Base-by-base conservation (phyloP, 2,888 invertebrate genomes). In the Nebria salina region DNA sequence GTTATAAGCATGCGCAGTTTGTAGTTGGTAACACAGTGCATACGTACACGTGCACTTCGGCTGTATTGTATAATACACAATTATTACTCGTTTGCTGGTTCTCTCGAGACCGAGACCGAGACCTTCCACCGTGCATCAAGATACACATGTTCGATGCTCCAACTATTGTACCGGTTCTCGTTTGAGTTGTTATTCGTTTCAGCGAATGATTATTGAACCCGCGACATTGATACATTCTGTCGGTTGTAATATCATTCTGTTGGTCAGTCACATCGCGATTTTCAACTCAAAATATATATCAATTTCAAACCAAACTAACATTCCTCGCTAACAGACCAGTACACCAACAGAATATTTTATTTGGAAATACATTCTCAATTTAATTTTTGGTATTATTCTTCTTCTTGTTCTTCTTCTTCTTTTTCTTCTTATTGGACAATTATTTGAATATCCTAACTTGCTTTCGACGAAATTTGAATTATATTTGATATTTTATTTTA, bases 121-220 rank as follows among this genome's bases (percentile, higher is more conserved):
- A 54, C 20, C 70, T 15, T 70, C 70, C 70, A 70, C 8, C 54
- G 54, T 70, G 70, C 70, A 70, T 70, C 70, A 70, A 70, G 70
- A 70, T 70, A 34, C 70, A 70, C 70, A 70, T 70, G 34, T 34
- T 34, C 34, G 34, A 34, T 34, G 26, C 70, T 70, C 13, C 70
- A 70, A 34, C 34, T 70, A 70, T 70, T 70, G 70, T 70, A 26
- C 70, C 70, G 70, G 70, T 70, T 70, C 70, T 70, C 20, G 70
- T 70, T 70, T 70, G 26, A 70, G 26, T 70, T 70, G 70, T 70
- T 70, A 34, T 70, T 26, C 70, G 34, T 26, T 70, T 70, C 70
- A 70, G 15, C 70, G 70, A 70, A 25, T 70, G 70, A 70, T 70
- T 70, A 34, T 70, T 70, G 70, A 70, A 70, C 70, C 34, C 70